Conservation (phyloP, 2,888 invertebrate genomes). For the Cantharis rufa region DNA sequence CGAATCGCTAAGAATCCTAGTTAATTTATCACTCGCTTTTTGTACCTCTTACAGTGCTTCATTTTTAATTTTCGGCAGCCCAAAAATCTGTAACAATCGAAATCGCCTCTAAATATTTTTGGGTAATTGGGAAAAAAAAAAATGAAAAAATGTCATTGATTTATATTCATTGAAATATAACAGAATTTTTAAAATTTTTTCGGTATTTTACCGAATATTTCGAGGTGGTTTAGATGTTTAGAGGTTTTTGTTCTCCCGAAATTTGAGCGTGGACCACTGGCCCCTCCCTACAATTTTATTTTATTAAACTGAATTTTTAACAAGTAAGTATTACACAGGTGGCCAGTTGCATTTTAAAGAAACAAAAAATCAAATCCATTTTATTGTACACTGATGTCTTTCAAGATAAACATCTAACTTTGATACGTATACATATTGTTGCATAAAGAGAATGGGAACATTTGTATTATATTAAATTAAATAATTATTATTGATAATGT, state of each 20-base stretch:
- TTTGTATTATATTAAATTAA: conserved; percentile 50
- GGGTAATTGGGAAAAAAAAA: no score
- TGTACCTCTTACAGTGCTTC: not conserved
- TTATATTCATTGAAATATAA: no score
- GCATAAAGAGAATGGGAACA: conserved; percentile 53
- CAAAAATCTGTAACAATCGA: no score
- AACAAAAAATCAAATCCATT: conserved; percentile 27
- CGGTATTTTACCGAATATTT: no score
- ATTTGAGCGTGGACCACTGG: no score
- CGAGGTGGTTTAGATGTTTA: no score
- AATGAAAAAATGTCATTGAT: no score
- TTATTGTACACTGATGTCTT: conserved; percentile 36
- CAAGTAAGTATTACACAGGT: conserved; percentile 7
- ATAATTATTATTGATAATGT: conserved; percentile 51
- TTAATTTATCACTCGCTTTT: conserved; percentile 40
- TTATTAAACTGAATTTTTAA: not conserved
- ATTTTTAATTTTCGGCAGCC: no score
- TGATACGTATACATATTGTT: conserved; percentile 56
- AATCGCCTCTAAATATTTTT: no score
- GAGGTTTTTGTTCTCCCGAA: no score
- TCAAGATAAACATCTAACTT: conserved; percentile 42
- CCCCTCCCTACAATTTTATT: conserved; percentile 16
- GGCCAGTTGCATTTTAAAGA: conserved; percentile 26
- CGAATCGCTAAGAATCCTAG: conserved; percentile 62
- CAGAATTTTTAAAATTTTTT: no score